Conservation (phyloP, 2,797 vertebrate species). For the Potorous gilbertii region DNA sequence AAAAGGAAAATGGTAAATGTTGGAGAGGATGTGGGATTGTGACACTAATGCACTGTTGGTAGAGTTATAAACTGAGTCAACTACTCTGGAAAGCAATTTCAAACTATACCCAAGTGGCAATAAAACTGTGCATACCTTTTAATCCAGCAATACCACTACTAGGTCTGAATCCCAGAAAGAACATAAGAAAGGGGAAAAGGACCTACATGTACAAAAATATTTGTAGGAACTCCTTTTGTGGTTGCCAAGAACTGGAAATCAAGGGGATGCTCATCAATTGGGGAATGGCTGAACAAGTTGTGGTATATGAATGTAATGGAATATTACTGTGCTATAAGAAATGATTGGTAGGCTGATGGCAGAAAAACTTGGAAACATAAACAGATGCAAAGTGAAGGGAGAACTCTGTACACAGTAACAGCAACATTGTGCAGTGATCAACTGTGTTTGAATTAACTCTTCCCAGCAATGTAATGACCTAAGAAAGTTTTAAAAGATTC, state of each 20-base stretch:
- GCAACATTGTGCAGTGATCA: not conserved
- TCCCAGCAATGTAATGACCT: not conserved
- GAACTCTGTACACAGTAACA: not conserved
- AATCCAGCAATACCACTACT: too few relatives aligned
- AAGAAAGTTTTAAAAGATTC: not conserved
- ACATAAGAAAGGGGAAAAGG: not conserved
- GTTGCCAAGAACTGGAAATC: not conserved
- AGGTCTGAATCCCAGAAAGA: not conserved
- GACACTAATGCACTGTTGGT: not conserved
- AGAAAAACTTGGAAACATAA: not conserved
- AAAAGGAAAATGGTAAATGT: not conserved
- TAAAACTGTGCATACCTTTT: not conserved
- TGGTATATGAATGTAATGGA: not conserved
- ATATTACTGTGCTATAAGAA: not conserved
- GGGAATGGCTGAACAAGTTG: not conserved
- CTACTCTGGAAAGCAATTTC: not conserved
- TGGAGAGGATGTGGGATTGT: not conserved
- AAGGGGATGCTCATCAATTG: not conserved
- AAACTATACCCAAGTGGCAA: not conserved
- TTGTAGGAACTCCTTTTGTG: not conserved
- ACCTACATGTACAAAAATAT: not conserved
- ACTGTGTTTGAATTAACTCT: not conserved
- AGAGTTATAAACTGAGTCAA: not conserved
- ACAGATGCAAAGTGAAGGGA: not conserved
- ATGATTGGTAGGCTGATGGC: not conserved